These are phyloP conservation scores for Brachionus angularis DNA, from an alignment of 1,140 invertebrate genomes.

Conservation along the genomic window DNA sequence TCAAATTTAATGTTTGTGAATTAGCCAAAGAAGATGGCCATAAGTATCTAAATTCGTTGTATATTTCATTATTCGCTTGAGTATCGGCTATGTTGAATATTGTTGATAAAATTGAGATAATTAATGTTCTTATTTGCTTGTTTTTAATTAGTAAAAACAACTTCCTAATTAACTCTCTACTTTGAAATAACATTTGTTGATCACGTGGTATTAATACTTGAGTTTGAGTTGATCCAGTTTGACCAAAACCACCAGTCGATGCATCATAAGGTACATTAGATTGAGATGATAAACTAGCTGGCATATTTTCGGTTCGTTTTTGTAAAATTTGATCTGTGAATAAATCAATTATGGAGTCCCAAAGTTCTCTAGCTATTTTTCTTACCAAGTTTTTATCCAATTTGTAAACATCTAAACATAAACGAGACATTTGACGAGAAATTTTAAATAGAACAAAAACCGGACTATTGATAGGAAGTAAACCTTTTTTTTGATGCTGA, in stretches of 20 bases:
- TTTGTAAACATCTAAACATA: constrained; percentile 17
- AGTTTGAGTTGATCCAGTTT: background rate
- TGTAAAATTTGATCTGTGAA: constrained; percentile 16
- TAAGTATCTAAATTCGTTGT: constrained; percentile 15
- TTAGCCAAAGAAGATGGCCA: constrained; percentile 33
- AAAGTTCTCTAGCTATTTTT: constrained; percentile 23
- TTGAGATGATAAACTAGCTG: no score
- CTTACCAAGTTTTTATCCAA: background rate
- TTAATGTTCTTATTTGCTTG: background rate
- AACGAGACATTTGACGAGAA: constrained; percentile 12
- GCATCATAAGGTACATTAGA: no score
- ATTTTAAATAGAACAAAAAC: constrained; percentile 2
- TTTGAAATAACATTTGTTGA: background rate
- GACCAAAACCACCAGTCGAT: no score
- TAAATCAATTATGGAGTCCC: constrained; percentile 10
- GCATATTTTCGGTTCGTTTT: no score
- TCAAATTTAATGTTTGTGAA: background rate
- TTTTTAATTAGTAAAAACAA: constrained; percentile 31
- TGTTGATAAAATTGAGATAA: constrained; percentile 18
- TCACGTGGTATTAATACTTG: background rate
- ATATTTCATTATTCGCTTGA: constrained; percentile 31
- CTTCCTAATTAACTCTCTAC: background rate
- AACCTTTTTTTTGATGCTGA: background rate
- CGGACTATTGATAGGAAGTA: background rate
- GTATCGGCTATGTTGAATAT: constrained; percentile 40